These are phyloP conservation scores for Phenganax marumi DNA, from an alignment of 92 coral and sea anemone species.

Conservation along the genomic window DNA sequence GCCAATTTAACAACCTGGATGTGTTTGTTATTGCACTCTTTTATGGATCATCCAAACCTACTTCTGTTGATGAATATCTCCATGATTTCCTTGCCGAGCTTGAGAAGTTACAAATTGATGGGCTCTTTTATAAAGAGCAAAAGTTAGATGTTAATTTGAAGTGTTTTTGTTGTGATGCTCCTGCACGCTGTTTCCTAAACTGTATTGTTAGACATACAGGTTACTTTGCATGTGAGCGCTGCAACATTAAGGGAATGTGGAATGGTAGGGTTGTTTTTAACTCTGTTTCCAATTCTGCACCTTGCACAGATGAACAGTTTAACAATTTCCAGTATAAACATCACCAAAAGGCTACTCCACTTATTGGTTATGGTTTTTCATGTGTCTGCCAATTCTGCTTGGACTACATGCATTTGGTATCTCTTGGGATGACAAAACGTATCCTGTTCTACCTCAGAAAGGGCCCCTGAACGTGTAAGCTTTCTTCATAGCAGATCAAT, in stretches of 20 bases:
- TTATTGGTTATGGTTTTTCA: neutral
- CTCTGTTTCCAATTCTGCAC: neutral
- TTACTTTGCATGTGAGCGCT: conserved; percentile 6
- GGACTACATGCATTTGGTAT: neutral
- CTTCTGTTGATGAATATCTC: conserved; percentile 4
- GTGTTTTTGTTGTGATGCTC: conserved; percentile 19
- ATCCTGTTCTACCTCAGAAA: neutral
- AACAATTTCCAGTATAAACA: neutral
- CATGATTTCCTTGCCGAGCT: neutral
- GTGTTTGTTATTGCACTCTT: conserved; percentile 11
- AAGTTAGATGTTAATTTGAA: neutral
- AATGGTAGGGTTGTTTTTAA: conserved; percentile 13
- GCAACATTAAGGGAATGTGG: conserved; percentile 6
- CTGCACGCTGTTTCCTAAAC: conserved; percentile 12
- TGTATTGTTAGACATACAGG: conserved; percentile 9
- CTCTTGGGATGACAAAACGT: neutral
- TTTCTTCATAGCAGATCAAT: neutral
- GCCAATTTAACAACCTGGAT: neutral
- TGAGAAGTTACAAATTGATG: neutral
- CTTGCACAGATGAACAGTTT: neutral
- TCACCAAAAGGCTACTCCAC: conserved; percentile 2
- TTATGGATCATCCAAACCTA: conserved; percentile 3
- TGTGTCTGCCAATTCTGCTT: neutral
- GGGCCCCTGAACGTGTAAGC: neutral
- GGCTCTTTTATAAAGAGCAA: neutral